These are phyloP conservation scores for Phenganax stokvisi DNA, from an alignment of 92 coral and sea anemone species.

Conservation along the genomic window DNA sequence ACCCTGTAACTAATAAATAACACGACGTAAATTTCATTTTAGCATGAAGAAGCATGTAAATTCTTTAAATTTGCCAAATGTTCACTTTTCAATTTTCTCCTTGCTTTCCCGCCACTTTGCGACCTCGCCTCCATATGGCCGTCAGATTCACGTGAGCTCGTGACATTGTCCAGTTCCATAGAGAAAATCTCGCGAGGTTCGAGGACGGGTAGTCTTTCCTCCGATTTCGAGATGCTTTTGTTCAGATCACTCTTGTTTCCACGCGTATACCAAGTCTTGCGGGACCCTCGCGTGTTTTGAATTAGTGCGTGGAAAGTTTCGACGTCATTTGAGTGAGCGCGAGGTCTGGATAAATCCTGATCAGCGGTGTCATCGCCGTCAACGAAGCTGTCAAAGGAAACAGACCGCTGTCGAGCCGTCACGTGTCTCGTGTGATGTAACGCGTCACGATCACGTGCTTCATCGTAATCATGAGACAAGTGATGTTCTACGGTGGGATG, in stretches of 20 bases:
- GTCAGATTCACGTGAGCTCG: constrained; percentile 11
- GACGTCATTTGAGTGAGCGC: constrained; percentile 14
- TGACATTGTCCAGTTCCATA: constrained; percentile 18
- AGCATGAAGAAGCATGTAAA: constrained; percentile 93
- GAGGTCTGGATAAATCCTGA: not conserved
- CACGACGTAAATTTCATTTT: not conserved
- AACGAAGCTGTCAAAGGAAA: constrained; percentile 27
- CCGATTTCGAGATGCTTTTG: constrained; percentile 21
- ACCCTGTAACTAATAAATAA: too few relatives aligned
- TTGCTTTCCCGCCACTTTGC: not conserved
- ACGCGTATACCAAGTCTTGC: constrained; percentile 23
- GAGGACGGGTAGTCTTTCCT: constrained; percentile 1
- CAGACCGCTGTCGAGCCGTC: constrained; percentile 9
- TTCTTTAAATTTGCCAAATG: constrained; percentile 73
- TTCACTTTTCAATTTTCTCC: constrained; percentile 53
- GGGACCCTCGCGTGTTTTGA: constrained; percentile 36
- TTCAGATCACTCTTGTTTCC: constrained; percentile 9
- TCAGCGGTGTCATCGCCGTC: constrained; percentile 5
- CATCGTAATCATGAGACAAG: constrained; percentile 8
- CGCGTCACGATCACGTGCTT: not conserved
- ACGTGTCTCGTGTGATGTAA: not conserved
- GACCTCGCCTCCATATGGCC: not conserved
- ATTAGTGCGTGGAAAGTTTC: constrained; percentile 41
- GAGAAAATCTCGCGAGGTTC: constrained; percentile 35
- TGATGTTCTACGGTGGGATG: not conserved